Base-by-base conservation (phyloP, 2,888 invertebrate genomes). In the Watsonalla cultraria region DNA sequence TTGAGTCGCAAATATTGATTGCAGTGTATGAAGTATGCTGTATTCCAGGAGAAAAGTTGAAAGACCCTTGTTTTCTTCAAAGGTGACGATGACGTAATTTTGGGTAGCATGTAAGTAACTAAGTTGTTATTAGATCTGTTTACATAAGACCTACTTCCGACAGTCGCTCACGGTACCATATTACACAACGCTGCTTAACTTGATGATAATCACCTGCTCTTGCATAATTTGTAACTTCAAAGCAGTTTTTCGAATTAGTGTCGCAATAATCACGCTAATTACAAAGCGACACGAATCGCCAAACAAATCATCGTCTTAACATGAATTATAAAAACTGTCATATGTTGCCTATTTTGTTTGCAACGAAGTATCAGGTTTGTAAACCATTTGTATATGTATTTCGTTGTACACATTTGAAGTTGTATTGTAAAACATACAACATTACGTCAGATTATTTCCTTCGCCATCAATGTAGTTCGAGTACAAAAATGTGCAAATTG, bases 401-500 rank as follows among this genome's bases (percentile, higher is more conserved):
- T 24, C 24, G 1, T 24, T 24, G 2, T 24, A 24, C 24, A 24
- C 24, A 24, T 24, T 24, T 24, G 24, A 24, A 24, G 2, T 24
- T 24, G 24, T 24, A 24, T 24, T 24, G 24, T 24, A 2, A 24
- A 24, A 24, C 24, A 24, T 24, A 24, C 24, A 24, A 24, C 42
- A 42, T 42, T 5, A 5, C 11, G 9, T 11, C 42, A 42, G 42
- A 11, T 42, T 11, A 42, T 5, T 42, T 5, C 5, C 42, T 11
- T 8, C 42, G 5, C 5, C 9, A 11, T 42, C 42, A 11, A 42
- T 5, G 11, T 11, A 11, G 11, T 45, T 54, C 54, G 46, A 51
- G 47, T 46, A 51, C 49, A 54, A 47, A 51, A 54, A 64, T 59
- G 64, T 64, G 65, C 56, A 55, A 52, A 57, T 57, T 64, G 52